A percentile compares a stretch with the other conserved stretches of the same genome.
Conservation (phyloP, 2,888 invertebrate genomes). For the Hipparchia semele region DNA sequence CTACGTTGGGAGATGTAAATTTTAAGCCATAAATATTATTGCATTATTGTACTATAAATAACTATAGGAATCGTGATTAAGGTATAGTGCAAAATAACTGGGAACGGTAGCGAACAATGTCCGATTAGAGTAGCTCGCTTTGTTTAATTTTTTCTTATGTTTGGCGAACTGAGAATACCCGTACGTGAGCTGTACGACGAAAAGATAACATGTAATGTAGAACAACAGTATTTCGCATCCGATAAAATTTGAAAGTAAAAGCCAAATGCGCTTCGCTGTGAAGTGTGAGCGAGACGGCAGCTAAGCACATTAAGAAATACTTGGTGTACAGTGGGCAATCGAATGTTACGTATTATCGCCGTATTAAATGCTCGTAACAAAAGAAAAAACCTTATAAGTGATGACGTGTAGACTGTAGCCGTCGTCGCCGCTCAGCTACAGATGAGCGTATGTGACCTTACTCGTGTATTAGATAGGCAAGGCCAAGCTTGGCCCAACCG, state of each 20-base stretch:
- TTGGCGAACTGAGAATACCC: constrained; percentile 16
- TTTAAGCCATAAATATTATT: constrained; percentile 74
- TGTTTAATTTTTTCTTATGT: constrained; percentile 27
- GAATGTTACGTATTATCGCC: constrained; percentile 54
- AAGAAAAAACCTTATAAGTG: constrained; percentile 48
- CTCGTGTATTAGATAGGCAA: constrained; percentile 44
- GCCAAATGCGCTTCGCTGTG: constrained; percentile 47
- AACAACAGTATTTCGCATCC: constrained; percentile 43
- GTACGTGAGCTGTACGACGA: constrained; percentile 18
- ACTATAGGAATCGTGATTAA: constrained; percentile 61
- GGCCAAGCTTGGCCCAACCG: constrained; percentile 59
- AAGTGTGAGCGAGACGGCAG: constrained; percentile 45
- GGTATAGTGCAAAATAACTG: constrained; percentile 80
- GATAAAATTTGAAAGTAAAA: constrained; percentile 55
- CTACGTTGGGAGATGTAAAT: constrained; percentile 66
- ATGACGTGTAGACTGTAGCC: constrained; percentile 40
- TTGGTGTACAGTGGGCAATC: constrained; percentile 41
- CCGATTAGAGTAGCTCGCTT: constrained; percentile 19
- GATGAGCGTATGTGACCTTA: constrained; percentile 48
- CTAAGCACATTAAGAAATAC: constrained; percentile 41
- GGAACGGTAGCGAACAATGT: constrained; percentile 70
- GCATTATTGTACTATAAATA: constrained; percentile 75
- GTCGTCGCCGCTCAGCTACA: constrained; percentile 39
- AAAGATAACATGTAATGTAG: constrained; percentile 34
- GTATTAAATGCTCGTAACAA: constrained; percentile 45